These are phyloP conservation scores for Seriola aureovittata DNA, from an alignment of 2,113 vertebrate species.

Conservation along the genomic window DNA sequence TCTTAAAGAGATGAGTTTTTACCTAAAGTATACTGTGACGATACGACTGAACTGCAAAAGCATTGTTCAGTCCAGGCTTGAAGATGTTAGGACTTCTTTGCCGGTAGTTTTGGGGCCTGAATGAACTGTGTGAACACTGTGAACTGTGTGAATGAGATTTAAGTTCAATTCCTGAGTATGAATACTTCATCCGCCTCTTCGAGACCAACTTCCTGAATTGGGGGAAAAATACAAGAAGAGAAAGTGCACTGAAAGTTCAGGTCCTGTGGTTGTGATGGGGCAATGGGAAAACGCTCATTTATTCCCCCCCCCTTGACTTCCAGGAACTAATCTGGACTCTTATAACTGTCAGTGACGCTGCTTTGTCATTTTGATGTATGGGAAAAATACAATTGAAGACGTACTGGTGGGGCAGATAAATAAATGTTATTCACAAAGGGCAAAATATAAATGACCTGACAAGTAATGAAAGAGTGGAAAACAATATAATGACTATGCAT, in stretches of 20 bases:
- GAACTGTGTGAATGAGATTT: not conserved
- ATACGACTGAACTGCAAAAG: not conserved
- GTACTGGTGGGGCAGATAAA: not conserved
- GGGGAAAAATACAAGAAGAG: not conserved
- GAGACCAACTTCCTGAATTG: constrained; percentile 12
- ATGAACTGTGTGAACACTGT: too few relatives aligned
- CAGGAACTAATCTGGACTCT: not conserved
- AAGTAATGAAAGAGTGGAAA: not conserved
- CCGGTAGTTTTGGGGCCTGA: not conserved
- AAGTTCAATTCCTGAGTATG: not conserved
- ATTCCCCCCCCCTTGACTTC: not conserved
- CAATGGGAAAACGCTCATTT: not conserved
- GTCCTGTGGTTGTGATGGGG: not conserved
- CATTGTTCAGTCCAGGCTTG: not conserved
- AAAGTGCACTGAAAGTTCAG: not conserved
- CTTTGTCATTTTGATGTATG: not conserved
- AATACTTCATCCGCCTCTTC: not conserved
- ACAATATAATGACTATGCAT: not conserved
- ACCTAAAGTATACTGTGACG: not conserved
- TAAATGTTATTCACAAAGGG: not conserved
- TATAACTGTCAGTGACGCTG: not conserved
- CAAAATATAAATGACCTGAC: not conserved
- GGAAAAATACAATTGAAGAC: not conserved
- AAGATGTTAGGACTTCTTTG: not conserved
- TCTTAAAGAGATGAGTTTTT: not conserved